Evolutionary conservation across 2,888 invertebrate species (phyloP).

Genomic region (Zeuzera pyrina): DNA sequence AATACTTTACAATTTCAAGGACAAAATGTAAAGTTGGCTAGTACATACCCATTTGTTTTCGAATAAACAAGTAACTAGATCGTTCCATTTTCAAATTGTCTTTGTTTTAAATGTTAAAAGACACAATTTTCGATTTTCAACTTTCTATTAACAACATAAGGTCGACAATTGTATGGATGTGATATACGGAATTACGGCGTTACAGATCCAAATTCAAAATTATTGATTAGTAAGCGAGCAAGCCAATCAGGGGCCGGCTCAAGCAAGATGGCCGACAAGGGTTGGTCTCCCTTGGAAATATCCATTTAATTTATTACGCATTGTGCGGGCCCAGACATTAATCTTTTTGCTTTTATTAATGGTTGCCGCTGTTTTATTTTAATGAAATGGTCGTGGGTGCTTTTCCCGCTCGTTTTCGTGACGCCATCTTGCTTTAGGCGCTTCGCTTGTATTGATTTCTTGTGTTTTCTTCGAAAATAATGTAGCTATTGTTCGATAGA

Average conservation of each 20-base stretch:
- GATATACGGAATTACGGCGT: slow-evolving; percentile 16
- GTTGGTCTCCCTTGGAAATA: slow-evolving; percentile 47
- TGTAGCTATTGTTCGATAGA: slow-evolving; percentile 11
- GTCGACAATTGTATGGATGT: background rate
- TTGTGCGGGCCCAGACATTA: slow-evolving; percentile 61
- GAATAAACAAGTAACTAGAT: slow-evolving; percentile 4
- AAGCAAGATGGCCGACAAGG: slow-evolving; percentile 54
- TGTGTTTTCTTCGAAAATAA: slow-evolving; percentile 10
- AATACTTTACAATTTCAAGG: no score
- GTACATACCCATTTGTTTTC: no score
- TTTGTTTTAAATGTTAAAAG: slow-evolving; percentile 10
- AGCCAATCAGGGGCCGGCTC: slow-evolving; percentile 45
- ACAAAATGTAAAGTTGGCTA: no score
- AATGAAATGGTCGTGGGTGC: slow-evolving; percentile 47
- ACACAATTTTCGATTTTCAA: slow-evolving; percentile 9
- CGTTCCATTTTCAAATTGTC: slow-evolving; percentile 1
- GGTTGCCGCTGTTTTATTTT: slow-evolving; percentile 55
- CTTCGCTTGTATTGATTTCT: slow-evolving; percentile 21
- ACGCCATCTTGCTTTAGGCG: slow-evolving; percentile 45
- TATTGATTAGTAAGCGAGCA: slow-evolving; percentile 56
- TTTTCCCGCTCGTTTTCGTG: slow-evolving; percentile 35
- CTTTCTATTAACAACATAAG: background rate
- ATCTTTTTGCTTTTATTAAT: slow-evolving; percentile 72
- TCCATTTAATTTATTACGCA: slow-evolving; percentile 66
- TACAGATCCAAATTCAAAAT: slow-evolving; percentile 16